Conservation (phyloP, 2,888 invertebrate species). For the Bellardia bayeri region DNA sequence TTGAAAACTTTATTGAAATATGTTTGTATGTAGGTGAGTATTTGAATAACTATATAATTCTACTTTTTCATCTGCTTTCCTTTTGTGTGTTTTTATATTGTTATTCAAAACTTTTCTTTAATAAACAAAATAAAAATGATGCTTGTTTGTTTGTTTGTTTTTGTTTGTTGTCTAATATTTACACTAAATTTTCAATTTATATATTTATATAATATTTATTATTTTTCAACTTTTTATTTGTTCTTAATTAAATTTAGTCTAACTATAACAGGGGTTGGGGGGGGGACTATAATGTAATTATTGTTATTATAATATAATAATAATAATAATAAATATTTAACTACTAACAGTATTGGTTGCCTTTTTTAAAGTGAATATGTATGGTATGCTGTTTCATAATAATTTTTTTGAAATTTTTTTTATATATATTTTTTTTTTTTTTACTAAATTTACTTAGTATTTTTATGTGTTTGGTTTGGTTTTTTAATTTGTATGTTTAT, state of each 20-base stretch:
- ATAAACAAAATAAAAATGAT: conserved; percentile 48
- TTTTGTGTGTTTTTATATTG: conserved; percentile 3
- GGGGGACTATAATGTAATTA: conserved; percentile 68
- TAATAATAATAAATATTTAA: conserved; percentile 71
- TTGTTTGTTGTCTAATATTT: conserved; percentile 56
- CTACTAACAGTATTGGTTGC: conserved; percentile 72
- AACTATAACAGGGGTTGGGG: conserved; percentile 70
- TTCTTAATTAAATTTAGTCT: conserved; percentile 71
- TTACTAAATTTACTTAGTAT: conserved; percentile 66
- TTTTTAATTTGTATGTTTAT: conserved; percentile 49
- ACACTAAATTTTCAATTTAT: conserved; percentile 60
- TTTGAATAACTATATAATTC: conserved; percentile 16
- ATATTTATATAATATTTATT: conserved; percentile 47
- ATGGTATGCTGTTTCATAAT: conserved; percentile 51
- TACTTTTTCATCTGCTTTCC: conserved; percentile 12
- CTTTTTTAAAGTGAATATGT: conserved; percentile 74
- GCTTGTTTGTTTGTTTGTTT: conserved; percentile 20
- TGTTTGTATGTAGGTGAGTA: not conserved
- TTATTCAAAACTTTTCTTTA: conserved; percentile 6
- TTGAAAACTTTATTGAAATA: conserved; percentile 7
- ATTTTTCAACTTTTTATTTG: conserved; percentile 32
- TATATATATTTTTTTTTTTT: conserved; percentile 37
- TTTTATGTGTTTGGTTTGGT: conserved; percentile 28
- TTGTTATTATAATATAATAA: conserved; percentile 71
- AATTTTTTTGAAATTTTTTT: conserved; percentile 31